These are phyloP conservation scores for Chironomus tentans DNA, from an alignment of 2,888 invertebrate species.

Conservation along the genomic window DNA sequence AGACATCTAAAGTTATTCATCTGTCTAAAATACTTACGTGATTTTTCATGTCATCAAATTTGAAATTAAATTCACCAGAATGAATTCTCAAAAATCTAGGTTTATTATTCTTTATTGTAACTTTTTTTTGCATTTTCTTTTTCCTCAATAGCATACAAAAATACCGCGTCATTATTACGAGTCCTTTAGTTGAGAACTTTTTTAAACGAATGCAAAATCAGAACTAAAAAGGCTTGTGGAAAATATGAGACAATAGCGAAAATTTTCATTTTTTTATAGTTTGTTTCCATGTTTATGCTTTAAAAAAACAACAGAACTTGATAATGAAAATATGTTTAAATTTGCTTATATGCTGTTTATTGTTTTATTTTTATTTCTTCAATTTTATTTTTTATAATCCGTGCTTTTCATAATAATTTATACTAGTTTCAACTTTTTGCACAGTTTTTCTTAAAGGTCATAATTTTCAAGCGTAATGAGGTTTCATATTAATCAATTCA, in stretches of 20 bases:
- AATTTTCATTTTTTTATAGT: neutral
- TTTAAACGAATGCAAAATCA: neutral
- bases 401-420: too few species aligned
- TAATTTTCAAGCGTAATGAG: too few species aligned
- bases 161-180: conserved; percentile 6
- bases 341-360: neutral
- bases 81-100: conserved; percentile 8
- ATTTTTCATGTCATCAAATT: neutral
- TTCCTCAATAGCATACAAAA: conserved; percentile 3
- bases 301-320: neutral
- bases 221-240: neutral
- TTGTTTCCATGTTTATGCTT: conserved; percentile 13
- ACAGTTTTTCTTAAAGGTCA: too few species aligned
- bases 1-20: too few species aligned
- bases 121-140: neutral
- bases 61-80: conserved; percentile 19
- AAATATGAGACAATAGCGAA: neutral
- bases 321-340: conserved; percentile 1
- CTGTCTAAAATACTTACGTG: conserved; percentile 13
- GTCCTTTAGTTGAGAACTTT: neutral
- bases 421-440: too few species aligned
- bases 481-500: too few species aligned
- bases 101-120: conserved; percentile 5
- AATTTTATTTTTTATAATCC: too few species aligned
- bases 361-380: too few species aligned